phyloP scores from a whole-genome alignment of 2,113 vertebrate species.

The Petaurus breviceps region DNA sequence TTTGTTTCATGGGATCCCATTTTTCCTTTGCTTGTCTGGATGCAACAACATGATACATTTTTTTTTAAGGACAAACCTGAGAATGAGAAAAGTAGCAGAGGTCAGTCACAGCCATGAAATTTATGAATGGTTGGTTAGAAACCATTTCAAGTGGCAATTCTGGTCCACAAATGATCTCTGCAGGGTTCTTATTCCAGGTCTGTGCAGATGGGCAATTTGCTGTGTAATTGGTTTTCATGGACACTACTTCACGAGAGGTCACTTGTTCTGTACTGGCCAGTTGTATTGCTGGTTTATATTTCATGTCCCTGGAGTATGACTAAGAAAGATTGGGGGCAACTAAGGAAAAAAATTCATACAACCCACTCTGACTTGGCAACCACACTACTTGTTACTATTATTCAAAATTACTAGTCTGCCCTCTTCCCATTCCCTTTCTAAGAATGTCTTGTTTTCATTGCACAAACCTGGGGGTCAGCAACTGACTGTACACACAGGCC shows the following conservation, averaged over 20 bases:
- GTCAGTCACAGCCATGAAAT: conserved; percentile 67
- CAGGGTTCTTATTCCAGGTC: conserved; percentile 52
- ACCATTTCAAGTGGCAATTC: conserved; percentile 66
- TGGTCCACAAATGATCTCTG: conserved; percentile 68
- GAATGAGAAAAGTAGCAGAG: conserved; percentile 45
- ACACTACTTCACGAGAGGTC: conserved; percentile 56
- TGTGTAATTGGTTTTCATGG: conserved; percentile 69
- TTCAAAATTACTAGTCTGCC: not conserved
- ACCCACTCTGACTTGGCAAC: conserved; percentile 1
- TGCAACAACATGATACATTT: conserved; percentile 35
- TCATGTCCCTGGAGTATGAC: conserved; percentile 50
- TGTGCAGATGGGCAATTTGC: conserved; percentile 70
- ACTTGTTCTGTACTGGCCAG: conserved; percentile 41
- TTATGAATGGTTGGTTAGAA: conserved; percentile 73
- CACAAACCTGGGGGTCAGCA: not conserved
- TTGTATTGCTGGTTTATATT: conserved; percentile 57
- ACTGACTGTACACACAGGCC: not conserved
- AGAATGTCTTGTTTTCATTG: not conserved
- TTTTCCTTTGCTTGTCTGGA: conserved; percentile 35
- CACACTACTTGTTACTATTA: not conserved
- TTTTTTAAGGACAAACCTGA: conserved; percentile 24
- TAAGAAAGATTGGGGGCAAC: conserved; percentile 16
- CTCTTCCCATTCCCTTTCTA: not conserved
- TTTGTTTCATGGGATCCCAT: not conserved
- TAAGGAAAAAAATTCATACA: conserved; percentile 44